Conservation (phyloP, 2,113 vertebrate species). For the Pomatostomus ruficeps region DNA sequence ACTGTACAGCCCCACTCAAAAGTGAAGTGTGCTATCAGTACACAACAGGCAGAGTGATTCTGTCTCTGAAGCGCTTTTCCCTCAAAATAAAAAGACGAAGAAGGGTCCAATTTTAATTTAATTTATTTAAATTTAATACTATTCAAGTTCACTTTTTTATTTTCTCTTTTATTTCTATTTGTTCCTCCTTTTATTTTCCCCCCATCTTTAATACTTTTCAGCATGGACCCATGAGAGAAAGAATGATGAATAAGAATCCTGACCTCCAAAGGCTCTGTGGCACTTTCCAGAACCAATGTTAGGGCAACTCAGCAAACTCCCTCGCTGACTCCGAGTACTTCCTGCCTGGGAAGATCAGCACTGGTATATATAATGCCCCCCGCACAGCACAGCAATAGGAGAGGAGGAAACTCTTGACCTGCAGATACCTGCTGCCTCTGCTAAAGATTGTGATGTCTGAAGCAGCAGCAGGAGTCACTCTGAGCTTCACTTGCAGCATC, state of each 20-base stretch:
- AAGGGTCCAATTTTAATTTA: not conserved
- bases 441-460: not conserved
- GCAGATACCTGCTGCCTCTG: not conserved
- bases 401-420: not conserved
- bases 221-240: not conserved
- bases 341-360: not conserved
- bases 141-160: rapidly evolving
- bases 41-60: rapidly evolving
- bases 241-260: not conserved
- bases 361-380: not conserved
- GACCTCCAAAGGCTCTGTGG: rapidly evolving
- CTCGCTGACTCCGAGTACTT: rapidly evolving
- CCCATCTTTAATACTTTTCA: not conserved
- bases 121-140: not conserved
- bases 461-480: not conserved
- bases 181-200: rapidly evolving
- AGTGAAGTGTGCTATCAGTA: not conserved
- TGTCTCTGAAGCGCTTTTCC: not conserved
- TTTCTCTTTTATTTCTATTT: not conserved
- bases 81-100: not conserved
- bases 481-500: not conserved
- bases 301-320: not conserved
- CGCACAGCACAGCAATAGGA: not conserved
- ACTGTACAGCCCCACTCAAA: not conserved
- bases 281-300: not conserved